Conservation (phyloP, 1,140 invertebrate species). For the Eulimnadia texana region DNA sequence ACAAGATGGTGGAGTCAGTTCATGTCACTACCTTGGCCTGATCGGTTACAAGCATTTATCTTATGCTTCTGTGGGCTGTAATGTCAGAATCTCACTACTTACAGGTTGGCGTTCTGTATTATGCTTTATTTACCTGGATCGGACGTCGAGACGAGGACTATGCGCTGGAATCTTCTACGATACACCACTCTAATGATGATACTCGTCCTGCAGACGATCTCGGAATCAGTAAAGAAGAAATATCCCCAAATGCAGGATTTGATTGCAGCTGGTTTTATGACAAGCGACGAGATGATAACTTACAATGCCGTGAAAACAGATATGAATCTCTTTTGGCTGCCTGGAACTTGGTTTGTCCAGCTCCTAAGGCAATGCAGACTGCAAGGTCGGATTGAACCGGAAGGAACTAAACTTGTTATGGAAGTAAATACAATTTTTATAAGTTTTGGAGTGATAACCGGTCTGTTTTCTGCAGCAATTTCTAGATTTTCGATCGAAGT, state of each 20-base stretch:
- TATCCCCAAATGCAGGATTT: constrained; percentile 61
- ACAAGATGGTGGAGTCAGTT: constrained; percentile 88
- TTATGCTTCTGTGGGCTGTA: neutral
- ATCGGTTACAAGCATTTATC: constrained; percentile 33
- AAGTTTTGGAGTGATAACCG: neutral
- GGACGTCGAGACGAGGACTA: constrained; percentile 42
- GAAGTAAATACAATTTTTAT: neutral
- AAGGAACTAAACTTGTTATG: constrained; percentile 31
- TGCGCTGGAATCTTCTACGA: constrained; percentile 46
- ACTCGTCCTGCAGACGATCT: constrained; percentile 49
- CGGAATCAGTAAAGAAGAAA: constrained; percentile 52
- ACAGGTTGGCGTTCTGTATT: constrained; percentile 46
- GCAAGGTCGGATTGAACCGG: constrained; percentile 49
- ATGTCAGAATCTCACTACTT: constrained; percentile 18
- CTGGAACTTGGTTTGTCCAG: constrained; percentile 48
- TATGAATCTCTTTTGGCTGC: constrained; percentile 53
- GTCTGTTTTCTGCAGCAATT: constrained; percentile 39
- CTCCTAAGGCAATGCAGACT: constrained; percentile 40
- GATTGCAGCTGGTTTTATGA: constrained; percentile 56
- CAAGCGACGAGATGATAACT: constrained; percentile 40
- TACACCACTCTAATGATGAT: constrained; percentile 49
- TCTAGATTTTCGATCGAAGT: constrained; percentile 48
- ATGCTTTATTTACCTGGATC: constrained; percentile 43
- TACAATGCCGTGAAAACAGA: constrained; percentile 34
- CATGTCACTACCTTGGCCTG: constrained; percentile 53